Percentiles rank a stretch among this genome's conserved stretches.
These are phyloP conservation scores for Caradrina clavipalpis DNA, from an alignment of 2,888 invertebrate species.

Conservation along the genomic window DNA sequence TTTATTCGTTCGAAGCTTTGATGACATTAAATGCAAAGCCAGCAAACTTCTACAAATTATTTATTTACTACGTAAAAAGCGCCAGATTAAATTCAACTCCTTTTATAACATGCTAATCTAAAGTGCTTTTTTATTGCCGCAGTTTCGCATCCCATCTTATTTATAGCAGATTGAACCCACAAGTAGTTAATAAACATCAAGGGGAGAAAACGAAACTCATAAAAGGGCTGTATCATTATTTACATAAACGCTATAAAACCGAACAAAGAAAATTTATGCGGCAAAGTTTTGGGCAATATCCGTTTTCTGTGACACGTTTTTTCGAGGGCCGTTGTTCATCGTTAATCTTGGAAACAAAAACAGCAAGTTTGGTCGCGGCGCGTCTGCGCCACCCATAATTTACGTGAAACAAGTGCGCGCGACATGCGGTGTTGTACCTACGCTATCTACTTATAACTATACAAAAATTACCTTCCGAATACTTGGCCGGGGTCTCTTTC, in stretches of 20 bases:
- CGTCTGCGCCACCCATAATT: conserved; percentile 83
- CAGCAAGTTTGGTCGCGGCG: conserved; percentile 83
- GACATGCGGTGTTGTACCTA: conserved; percentile 80
- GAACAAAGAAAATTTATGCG: conserved; percentile 86
- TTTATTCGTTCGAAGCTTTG: conserved; percentile 17
- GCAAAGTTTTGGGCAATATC: conserved; percentile 86
- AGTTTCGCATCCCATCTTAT: conserved; percentile 59
- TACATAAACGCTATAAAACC: conserved; percentile 82
- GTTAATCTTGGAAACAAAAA: conserved; percentile 90
- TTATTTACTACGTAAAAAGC: conserved; percentile 26
- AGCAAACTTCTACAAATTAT: conserved; percentile 9
- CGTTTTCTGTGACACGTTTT: conserved; percentile 88
- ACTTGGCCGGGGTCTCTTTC: conserved; percentile 50
- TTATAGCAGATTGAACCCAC: conserved; percentile 63
- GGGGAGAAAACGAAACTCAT: conserved; percentile 69
- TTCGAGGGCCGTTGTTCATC: conserved; percentile 88
- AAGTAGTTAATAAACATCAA: conserved; percentile 68
- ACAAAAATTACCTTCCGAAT: conserved; percentile 74
- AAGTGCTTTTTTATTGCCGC: conserved; percentile 58
- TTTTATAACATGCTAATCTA: conserved; percentile 61
- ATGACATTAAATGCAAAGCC: conserved; percentile 21
- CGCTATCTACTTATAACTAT: conserved; percentile 45
- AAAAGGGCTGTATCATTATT: conserved; percentile 82
- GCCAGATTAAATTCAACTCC: conserved; percentile 53
- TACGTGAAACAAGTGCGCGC: conserved; percentile 84